These are phyloP conservation scores for Heterotilapia buettikoferi DNA, from an alignment of 2,113 vertebrate species.

Conservation along the genomic window DNA sequence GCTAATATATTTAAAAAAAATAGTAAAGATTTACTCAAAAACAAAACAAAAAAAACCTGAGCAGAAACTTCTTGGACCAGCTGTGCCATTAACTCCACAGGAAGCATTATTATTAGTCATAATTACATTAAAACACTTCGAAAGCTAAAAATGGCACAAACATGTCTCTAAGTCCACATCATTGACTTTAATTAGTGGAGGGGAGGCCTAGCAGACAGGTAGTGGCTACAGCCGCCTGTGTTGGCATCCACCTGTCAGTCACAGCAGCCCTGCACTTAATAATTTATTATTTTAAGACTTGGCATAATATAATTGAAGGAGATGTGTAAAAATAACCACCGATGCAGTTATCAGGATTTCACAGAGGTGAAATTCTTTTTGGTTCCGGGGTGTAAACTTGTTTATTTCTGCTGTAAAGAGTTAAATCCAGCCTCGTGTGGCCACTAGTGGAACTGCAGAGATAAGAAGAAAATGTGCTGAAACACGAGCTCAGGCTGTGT, in stretches of 20 bases:
- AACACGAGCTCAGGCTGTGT: background rate
- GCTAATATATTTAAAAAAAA: background rate
- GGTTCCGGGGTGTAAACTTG: background rate
- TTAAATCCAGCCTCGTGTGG: background rate
- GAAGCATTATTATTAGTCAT: background rate
- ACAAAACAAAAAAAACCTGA: background rate
- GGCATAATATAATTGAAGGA: background rate
- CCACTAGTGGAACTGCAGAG: background rate
- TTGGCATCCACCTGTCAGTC: background rate
- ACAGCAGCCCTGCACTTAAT: background rate
- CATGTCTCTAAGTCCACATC: background rate
- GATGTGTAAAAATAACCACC: background rate
- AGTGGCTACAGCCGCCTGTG: background rate
- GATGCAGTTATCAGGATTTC: background rate
- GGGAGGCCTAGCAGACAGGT: background rate
- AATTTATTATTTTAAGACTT: background rate
- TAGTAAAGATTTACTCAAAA: background rate
- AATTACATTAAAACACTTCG: background rate
- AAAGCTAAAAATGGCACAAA: background rate
- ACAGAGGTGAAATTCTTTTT: background rate
- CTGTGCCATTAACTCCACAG: background rate
- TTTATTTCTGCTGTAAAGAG: background rate
- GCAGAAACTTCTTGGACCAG: background rate
- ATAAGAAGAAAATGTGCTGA: background rate
- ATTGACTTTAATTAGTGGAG: background rate